Percentiles rank a stretch among this genome's conserved stretches.
Evolutionary conservation across 1,140 invertebrate genomes (phyloP).

Genomic region (Plutomurus gul): DNA sequence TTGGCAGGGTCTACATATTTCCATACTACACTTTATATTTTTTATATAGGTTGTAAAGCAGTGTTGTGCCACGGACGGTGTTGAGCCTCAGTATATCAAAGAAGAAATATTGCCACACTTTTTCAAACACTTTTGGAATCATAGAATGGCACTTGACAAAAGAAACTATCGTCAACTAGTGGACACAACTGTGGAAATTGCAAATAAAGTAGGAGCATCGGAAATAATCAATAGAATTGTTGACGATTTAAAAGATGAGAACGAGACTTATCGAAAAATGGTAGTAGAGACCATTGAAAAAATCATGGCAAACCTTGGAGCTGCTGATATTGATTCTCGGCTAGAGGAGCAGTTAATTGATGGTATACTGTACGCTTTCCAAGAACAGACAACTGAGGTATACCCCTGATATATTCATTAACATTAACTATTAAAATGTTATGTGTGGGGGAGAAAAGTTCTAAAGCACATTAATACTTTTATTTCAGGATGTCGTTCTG

Average conservation of each 20-base stretch:
- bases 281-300: constrained; percentile 99
- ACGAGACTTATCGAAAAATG: constrained; percentile 99
- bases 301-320: constrained; percentile 95
- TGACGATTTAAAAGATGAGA: constrained; percentile 99
- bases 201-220: constrained; percentile 97
- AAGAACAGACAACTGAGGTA: constrained; percentile 98
- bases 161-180: constrained; percentile 97
- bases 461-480: no score
- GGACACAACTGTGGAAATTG: constrained; percentile 99
- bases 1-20: no score
- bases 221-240: constrained; percentile 99
- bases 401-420: constrained; percentile 41
- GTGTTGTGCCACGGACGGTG: constrained; percentile 99
- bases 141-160: constrained; percentile 97
- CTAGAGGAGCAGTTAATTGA: constrained; percentile 99
- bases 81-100: constrained; percentile 98
- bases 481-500: constrained; percentile 93
- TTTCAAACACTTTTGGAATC: constrained; percentile 99
- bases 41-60: constrained; percentile 92
- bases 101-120: constrained; percentile 98
- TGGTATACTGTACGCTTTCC: constrained; percentile 98
- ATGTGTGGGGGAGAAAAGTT: no score
- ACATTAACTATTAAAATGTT: no score
- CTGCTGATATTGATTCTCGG: constrained; percentile 75
- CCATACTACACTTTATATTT: no score